Evolutionary conservation across 2,797 vertebrate species (phyloP).

Genomic region (Galaxias olidus): DNA sequence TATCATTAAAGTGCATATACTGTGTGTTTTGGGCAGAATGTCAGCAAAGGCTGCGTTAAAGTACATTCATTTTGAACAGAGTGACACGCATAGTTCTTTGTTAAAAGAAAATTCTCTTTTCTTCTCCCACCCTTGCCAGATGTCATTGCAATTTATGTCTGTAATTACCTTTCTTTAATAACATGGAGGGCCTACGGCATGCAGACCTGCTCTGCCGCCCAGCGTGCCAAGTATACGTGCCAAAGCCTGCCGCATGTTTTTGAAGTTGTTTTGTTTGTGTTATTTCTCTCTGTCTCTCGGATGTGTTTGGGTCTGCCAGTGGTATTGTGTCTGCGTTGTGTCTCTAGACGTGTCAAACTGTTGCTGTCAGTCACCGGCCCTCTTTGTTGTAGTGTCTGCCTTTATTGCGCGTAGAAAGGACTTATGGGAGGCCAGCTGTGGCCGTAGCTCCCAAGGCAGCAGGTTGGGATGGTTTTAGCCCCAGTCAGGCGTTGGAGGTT

Average conservation of each 20-base stretch:
- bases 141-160: constrained; percentile 64
- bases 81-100: constrained; percentile 17
- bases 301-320: constrained; percentile 13
- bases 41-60: constrained; percentile 22
- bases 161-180: constrained; percentile 70
- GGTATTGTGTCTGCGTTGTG: constrained; percentile 42
- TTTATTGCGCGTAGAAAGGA: constrained; percentile 46
- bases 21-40: constrained; percentile 28
- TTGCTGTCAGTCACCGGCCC: constrained; percentile 32
- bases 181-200: constrained; percentile 39
- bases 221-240: constrained; percentile 51
- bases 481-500: constrained; percentile 20
- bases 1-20: constrained; percentile 40
- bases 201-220: constrained; percentile 38
- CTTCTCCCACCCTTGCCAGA: constrained; percentile 43
- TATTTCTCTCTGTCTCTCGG: constrained; percentile 24
- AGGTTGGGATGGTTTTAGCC: constrained; percentile 33
- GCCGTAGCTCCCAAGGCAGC: constrained; percentile 9
- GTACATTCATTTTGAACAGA: constrained; percentile 40
- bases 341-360: constrained; percentile 37
- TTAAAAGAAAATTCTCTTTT: constrained; percentile 25
- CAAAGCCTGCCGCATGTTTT: constrained; percentile 50
- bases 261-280: constrained; percentile 60
- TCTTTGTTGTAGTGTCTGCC: constrained; percentile 36
- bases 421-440: neutral